Percentiles rank a stretch among this genome's conserved stretches.
phyloP scores from a whole-genome alignment of 2,888 invertebrate species.

The Escarpia spicata region DNA sequence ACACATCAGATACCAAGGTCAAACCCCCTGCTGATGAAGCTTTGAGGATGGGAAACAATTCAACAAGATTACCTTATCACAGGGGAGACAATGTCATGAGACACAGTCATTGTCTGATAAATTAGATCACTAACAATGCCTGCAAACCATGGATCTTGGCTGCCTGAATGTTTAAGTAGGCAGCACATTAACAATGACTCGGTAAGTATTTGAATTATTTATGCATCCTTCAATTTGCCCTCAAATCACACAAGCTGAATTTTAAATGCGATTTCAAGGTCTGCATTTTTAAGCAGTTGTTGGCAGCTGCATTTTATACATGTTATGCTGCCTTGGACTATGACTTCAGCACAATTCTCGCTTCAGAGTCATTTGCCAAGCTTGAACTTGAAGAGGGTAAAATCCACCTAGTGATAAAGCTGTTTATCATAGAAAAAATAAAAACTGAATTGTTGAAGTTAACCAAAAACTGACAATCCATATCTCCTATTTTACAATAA shows the following conservation, averaged over 20 bases:
- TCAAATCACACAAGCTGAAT: background rate
- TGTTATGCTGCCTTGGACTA: background rate
- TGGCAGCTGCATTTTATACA: background rate
- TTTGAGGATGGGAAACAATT: constrained; percentile 11
- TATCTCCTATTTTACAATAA: background rate
- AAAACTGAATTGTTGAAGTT: background rate
- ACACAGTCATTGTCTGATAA: background rate
- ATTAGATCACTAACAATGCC: background rate
- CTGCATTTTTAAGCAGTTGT: background rate
- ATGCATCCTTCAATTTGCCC: background rate
- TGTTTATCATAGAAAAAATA: background rate
- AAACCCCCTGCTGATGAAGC: background rate
- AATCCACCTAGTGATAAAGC: background rate
- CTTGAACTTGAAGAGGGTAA: background rate
- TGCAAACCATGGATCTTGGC: background rate
- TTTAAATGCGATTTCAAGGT: background rate
- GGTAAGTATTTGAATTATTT: background rate
- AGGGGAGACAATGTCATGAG: background rate
- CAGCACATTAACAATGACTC: background rate
- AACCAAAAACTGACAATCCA: background rate
- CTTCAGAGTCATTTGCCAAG: background rate
- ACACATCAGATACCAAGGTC: background rate
- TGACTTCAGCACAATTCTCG: background rate
- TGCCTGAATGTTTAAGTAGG: background rate
- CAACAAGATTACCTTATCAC: background rate